Evolutionary conservation across 2,797 vertebrate species (phyloP), one percentile per base, ranked within the genome.

Genomic region (Spizella passerina): DNA sequence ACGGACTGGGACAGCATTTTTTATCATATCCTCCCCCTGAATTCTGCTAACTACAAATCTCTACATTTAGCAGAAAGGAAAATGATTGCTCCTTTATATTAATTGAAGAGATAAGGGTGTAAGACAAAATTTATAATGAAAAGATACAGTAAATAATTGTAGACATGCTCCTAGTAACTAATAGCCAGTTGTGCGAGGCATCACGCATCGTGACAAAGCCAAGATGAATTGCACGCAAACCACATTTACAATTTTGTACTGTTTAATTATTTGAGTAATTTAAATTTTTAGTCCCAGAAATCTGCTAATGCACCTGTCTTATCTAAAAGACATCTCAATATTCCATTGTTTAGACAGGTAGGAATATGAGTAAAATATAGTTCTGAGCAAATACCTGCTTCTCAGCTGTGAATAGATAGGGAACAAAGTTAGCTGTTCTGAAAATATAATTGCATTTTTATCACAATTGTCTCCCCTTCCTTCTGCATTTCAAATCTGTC

Each of bases 201-300:
- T 64, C 1, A 4, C 46, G 78, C n/a, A 41, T 10, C 44, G 53
- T 6, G 23, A 66, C 21, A 64, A 82, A 60, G 77, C 75, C 76
- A 36, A 64, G 56, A 66, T 18, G 39, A 85, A 81, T 69, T 94
- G 95, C 69, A 82, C 64, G 66, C 41, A 86, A 94, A 73, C 9
- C 7, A 46, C 24, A 34, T 95, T 91, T 83, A 47, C 78, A 76
- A 30, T 73, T 78, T 66, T 66, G 49, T 59, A 59, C 49, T 49
- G 22, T 60, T 93, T 72, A 68, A 56, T 56, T 88, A 47, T 79
- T 95, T 77, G 65, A 70, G 49, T 78, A 68, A 78, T 84, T 86
- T 46, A 59, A 86, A 75, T 55, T 81, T 93, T 93, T 87, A 78
- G 71, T 90, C 79, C 68, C 65, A 75, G 71, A 91, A 68, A 57